Evolutionary conservation across 2,888 invertebrate species (phyloP).

Genomic region (Pristionchus mayeri): DNA sequence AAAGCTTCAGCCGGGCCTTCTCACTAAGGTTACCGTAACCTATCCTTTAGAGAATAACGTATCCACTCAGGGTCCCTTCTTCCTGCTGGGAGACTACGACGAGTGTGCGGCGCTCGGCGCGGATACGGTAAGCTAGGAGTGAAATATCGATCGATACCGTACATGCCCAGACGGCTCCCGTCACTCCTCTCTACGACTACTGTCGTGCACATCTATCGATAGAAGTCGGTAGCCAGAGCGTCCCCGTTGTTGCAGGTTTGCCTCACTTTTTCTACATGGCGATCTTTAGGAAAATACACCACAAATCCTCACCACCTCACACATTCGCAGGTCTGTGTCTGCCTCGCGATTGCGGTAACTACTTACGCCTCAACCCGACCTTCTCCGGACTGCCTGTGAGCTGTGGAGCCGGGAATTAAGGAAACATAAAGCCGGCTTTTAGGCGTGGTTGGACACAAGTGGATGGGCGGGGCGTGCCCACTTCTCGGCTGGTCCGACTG

Average conservation of each 20-base stretch:
- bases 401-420: neutral
- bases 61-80: slow-evolving; percentile 61
- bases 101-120: slow-evolving; percentile 51
- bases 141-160: neutral
- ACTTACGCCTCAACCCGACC: neutral
- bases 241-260: slow-evolving; percentile 20
- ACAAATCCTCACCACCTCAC: neutral
- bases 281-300: slow-evolving; percentile 3
- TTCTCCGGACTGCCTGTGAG: slow-evolving; percentile 6
- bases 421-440: neutral
- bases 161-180: neutral
- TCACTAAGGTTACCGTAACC: slow-evolving; percentile 43
- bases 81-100: slow-evolving; percentile 64
- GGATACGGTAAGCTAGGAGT: neutral
- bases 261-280: neutral
- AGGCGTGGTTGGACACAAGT: neutral
- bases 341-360: slow-evolving; percentile 42
- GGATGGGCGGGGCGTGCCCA: slow-evolving; percentile 17
- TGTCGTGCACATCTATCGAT: slow-evolving; percentile 38
- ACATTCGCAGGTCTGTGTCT: slow-evolving; percentile 22
- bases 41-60: neutral
- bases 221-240: neutral
- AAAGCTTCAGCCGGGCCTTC: neutral
- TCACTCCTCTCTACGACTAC: slow-evolving; percentile 28
- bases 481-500: neutral